Evolutionary conservation across 2,797 vertebrate genomes (phyloP).

Genomic region (Odontamblyopus lacepedii): DNA sequence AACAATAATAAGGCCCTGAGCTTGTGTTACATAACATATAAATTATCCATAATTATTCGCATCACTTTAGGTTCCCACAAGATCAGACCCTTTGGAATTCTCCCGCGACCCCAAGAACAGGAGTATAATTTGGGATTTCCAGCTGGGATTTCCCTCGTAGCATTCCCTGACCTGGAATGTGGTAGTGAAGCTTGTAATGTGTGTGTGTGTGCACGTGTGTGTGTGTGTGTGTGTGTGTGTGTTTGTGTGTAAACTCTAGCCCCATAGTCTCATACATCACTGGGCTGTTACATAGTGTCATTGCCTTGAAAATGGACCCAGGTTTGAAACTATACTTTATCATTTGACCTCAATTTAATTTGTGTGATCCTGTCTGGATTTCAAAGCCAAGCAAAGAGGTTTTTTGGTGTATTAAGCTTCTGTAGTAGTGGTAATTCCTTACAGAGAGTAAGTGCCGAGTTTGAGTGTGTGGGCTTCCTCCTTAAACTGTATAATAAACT

Average conservation of each 20-base stretch:
- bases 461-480: too few species aligned
- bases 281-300: not conserved
- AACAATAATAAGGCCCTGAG: constrained; percentile 12
- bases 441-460: too few species aligned
- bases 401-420: not conserved
- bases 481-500: too few species aligned
- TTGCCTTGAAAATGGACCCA: constrained; percentile 16
- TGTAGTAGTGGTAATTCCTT: not conserved
- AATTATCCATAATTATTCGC: constrained; percentile 37
- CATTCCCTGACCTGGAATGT: constrained; percentile 32
- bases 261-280: constrained; percentile 27
- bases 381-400: not conserved
- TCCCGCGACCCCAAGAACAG: constrained; percentile 48
- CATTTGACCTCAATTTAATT: not conserved
- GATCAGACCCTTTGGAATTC: constrained; percentile 50
- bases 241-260: constrained; percentile 4
- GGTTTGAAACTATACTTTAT: constrained; percentile 13
- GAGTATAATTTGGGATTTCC: constrained; percentile 44
- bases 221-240: not conserved
- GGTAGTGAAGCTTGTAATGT: constrained; percentile 11
- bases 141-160: constrained; percentile 46
- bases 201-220: not conserved
- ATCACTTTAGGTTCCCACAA: constrained; percentile 41
- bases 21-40: constrained; percentile 23
- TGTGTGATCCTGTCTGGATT: not conserved